Evolutionary conservation across 2,797 vertebrate genomes (phyloP).

Genomic region (Cossypha dichroa): DNA sequence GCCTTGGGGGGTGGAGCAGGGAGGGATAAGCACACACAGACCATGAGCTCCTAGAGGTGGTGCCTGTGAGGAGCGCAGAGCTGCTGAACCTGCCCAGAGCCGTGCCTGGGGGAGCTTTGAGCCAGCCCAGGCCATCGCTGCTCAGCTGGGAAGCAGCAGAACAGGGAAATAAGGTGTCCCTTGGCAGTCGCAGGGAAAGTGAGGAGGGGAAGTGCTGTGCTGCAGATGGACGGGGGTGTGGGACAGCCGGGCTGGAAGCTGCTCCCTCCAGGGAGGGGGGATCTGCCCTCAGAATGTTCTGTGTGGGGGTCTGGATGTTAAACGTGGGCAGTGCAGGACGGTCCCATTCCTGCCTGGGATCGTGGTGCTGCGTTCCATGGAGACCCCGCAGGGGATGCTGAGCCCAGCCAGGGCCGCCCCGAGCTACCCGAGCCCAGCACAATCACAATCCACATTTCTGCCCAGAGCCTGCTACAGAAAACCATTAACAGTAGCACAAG

Average conservation of each 20-base stretch:
- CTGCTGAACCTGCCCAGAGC: not conserved
- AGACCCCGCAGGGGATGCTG: not conserved
- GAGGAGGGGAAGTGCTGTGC: not conserved
- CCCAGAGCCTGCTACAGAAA: not conserved
- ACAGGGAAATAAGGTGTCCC: not conserved
- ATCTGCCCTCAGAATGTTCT: not conserved
- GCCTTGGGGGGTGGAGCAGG: not conserved
- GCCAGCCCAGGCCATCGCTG: not conserved
- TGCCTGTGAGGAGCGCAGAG: not conserved
- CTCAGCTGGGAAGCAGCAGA: accelerated
- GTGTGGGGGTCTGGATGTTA: not conserved
- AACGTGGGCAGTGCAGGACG: accelerated
- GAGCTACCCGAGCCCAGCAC: not conserved
- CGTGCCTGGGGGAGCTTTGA: not conserved
- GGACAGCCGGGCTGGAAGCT: not conserved
- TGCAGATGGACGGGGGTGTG: not conserved
- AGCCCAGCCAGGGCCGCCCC: accelerated
- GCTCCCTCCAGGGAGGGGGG: not conserved
- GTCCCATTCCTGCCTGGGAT: accelerated
- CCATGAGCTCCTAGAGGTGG: not conserved
- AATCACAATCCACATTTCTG: constrained; percentile 5
- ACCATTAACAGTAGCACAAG: constrained; percentile 22
- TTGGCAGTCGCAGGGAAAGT: not conserved
- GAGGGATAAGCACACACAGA: not conserved
- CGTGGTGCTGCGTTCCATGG: accelerated